These are phyloP conservation scores for Polylopha cassiicola DNA, from an alignment of 2,888 invertebrate genomes.

Conservation along the genomic window DNA sequence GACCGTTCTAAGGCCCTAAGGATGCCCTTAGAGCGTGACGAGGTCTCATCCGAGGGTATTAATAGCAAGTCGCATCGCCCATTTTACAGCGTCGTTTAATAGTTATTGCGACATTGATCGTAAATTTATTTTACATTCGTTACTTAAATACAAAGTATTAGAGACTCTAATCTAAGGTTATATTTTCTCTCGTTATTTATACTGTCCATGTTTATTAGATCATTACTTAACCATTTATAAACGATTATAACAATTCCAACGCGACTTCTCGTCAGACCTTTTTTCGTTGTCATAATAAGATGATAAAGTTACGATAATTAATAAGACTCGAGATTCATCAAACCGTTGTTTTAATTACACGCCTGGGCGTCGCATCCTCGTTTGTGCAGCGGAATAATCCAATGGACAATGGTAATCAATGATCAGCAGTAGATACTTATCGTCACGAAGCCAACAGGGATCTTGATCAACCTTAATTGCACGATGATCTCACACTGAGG, in stretches of 20 bases:
- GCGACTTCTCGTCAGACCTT: too few species aligned
- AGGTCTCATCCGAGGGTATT: constrained; percentile 44
- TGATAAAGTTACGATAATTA: too few species aligned
- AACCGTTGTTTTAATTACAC: constrained; percentile 37
- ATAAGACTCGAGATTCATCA: too few species aligned
- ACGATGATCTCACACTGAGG: constrained; percentile 15
- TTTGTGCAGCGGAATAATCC: constrained; percentile 35
- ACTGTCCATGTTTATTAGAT: too few species aligned
- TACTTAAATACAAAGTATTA: constrained; percentile 22
- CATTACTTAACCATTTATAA: too few species aligned
- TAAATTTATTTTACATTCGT: constrained; percentile 41
- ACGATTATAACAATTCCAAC: too few species aligned
- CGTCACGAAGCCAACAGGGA: constrained; percentile 40
- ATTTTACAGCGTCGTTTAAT: constrained; percentile 56
- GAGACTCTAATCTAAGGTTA: constrained; percentile 3
- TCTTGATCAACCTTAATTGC: constrained; percentile 20
- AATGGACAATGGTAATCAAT: constrained; percentile 43
- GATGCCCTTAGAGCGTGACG: constrained; percentile 67
- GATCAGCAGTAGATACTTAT: constrained; percentile 36
- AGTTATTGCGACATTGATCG: constrained; percentile 48
- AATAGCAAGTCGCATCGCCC: constrained; percentile 39
- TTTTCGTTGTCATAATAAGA: too few species aligned
- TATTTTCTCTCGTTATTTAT: too few species aligned
- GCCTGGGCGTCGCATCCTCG: constrained; percentile 29
- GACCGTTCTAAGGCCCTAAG: constrained; percentile 53